Conservation (phyloP, 2,113 vertebrate genomes). For the Tylochromis polylepis region DNA sequence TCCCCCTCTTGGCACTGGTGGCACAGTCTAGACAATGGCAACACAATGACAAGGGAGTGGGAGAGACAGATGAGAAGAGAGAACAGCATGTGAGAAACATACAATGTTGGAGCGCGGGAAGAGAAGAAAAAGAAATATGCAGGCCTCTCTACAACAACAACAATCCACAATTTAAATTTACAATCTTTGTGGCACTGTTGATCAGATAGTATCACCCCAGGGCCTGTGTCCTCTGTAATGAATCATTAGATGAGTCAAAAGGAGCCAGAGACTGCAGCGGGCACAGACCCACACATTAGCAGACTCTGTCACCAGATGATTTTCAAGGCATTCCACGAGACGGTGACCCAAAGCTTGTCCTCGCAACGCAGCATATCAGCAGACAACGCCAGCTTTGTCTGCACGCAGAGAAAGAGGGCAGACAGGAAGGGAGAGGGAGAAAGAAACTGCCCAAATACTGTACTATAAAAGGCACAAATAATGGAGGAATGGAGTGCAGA, state of each 20-base stretch:
- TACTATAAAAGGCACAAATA: constrained; percentile 54
- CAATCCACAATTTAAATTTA: neutral
- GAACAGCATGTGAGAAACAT: neutral
- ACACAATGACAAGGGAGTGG: neutral
- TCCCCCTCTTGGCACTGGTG: neutral
- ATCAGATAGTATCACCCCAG: neutral
- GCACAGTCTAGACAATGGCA: neutral
- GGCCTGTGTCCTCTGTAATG: neutral
- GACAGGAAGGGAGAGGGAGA: constrained; percentile 32
- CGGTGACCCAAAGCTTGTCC: constrained; percentile 54
- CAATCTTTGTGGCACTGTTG: neutral
- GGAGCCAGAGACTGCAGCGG: neutral
- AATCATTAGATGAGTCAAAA: neutral
- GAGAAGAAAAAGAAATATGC: neutral
- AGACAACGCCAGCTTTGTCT: constrained; percentile 65
- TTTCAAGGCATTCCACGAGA: constrained; percentile 61
- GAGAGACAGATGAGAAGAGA: neutral
- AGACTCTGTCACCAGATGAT: constrained; percentile 5
- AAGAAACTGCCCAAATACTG: constrained; percentile 48
- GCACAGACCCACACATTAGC: neutral
- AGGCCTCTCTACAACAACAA: neutral
- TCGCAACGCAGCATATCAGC: constrained; percentile 39
- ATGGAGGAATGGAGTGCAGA: constrained; percentile 24
- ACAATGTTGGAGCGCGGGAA: neutral
- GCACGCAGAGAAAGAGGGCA: constrained; percentile 25